These are phyloP conservation scores for Proales similis DNA, from an alignment of 1,140 invertebrate species.

Conservation along the genomic window DNA sequence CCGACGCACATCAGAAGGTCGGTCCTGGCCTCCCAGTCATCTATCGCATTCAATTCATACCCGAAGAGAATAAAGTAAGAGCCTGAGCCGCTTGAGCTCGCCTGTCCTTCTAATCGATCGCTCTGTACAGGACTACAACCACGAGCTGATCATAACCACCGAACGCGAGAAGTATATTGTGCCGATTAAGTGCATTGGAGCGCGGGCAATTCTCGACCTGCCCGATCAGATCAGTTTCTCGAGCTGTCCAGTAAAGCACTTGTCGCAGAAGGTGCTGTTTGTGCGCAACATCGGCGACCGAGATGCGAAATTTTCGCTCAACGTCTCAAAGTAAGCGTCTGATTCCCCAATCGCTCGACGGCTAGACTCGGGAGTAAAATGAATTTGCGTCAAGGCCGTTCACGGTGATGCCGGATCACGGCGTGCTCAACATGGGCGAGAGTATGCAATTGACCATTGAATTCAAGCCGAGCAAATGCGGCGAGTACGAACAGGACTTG, in stretches of 20 bases:
- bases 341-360: not conserved
- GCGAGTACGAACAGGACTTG: constrained; percentile 46
- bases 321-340: constrained; percentile 44
- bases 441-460: constrained; percentile 52
- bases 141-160: constrained; percentile 52
- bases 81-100: constrained; percentile 41
- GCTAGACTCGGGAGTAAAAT: constrained; percentile 1
- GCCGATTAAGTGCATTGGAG: constrained; percentile 50
- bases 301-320: constrained; percentile 50
- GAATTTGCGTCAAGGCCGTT: constrained; percentile 46
- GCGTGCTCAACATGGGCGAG: constrained; percentile 47
- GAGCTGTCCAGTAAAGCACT: constrained; percentile 48
- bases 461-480: constrained; percentile 48
- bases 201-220: constrained; percentile 52
- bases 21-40: constrained; percentile 51
- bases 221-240: constrained; percentile 51
- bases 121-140: constrained; percentile 53
- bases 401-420: constrained; percentile 48
- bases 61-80: constrained; percentile 52
- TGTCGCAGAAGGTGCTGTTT: constrained; percentile 47
- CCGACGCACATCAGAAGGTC: constrained; percentile 51
- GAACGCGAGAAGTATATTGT: constrained; percentile 53
- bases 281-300: constrained; percentile 53
- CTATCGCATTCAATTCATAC: constrained; percentile 52
- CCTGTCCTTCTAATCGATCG: constrained; percentile 40